Evolutionary conservation across 2,888 invertebrate species (phyloP).

Genomic region (Pollenia labialis): DNA sequence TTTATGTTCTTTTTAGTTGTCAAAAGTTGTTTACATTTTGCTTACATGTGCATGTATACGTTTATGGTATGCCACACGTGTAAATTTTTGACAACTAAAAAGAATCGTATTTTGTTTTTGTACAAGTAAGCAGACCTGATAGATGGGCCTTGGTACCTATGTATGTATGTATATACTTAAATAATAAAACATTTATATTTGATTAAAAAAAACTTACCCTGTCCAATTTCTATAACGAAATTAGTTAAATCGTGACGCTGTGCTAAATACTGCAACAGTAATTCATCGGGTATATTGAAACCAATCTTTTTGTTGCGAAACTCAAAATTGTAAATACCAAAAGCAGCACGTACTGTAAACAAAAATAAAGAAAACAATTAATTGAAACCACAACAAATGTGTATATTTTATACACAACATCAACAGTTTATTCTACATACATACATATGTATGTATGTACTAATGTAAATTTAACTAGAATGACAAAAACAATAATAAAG

Average conservation of each 20-base stretch:
- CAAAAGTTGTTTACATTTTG: too few species aligned
- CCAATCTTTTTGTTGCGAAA: constrained; percentile 83
- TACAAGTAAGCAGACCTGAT: too few species aligned
- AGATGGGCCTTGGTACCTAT: too few species aligned
- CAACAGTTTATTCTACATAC: constrained; percentile 25
- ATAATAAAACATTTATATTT: background rate
- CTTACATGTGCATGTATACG: too few species aligned
- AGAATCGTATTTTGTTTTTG: too few species aligned
- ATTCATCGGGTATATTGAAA: constrained; percentile 82
- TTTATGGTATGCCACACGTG: too few species aligned
- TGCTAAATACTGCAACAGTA: constrained; percentile 81
- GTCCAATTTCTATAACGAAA: constrained; percentile 83
- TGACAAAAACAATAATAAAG: constrained; percentile 32
- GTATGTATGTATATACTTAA: too few species aligned
- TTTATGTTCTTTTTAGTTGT: too few species aligned
- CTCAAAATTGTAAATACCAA: constrained; percentile 81
- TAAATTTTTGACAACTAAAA: too few species aligned
- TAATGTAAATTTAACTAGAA: background rate
- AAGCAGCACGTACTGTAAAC: constrained; percentile 79
- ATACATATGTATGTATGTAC: background rate
- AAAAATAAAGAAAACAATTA: constrained; percentile 42
- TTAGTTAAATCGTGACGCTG: constrained; percentile 82
- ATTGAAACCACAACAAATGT: constrained; percentile 9
- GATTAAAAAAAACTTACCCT: constrained; percentile 77
- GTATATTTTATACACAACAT: constrained; percentile 2